Percentiles rank a stretch among this genome's conserved stretches.
Evolutionary conservation across 2,113 vertebrate species (phyloP).

Genomic region (Fulica atra): DNA sequence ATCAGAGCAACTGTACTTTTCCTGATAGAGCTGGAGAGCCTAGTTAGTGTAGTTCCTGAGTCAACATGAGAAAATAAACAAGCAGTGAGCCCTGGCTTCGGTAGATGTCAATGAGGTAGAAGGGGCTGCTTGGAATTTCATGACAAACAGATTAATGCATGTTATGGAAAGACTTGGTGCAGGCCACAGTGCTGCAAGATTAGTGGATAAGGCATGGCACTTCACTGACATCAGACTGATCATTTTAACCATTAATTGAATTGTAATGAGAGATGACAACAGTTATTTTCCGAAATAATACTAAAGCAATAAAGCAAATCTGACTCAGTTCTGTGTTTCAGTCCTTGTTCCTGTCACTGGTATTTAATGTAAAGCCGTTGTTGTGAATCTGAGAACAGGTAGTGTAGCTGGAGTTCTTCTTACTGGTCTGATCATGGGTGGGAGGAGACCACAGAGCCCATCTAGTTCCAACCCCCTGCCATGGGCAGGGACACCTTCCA

Average conservation of each 20-base stretch:
- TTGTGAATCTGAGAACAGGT: accelerated
- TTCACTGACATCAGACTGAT: not conserved
- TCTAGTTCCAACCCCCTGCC: not conserved
- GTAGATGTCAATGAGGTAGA: accelerated
- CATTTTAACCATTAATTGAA: not conserved
- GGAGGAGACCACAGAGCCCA: not conserved
- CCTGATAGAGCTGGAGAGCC: not conserved
- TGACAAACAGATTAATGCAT: accelerated
- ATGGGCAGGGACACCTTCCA: too few relatives aligned
- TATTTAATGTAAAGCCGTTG: not conserved
- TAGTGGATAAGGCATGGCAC: not conserved
- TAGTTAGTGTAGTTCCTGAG: not conserved
- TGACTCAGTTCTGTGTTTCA: not conserved
- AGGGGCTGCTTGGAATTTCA: not conserved
- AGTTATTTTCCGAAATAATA: not conserved
- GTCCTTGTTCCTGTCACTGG: not conserved
- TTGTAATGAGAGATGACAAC: not conserved
- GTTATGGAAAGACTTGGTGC: not conserved
- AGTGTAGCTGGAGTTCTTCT: not conserved
- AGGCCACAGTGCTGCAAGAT: not conserved
- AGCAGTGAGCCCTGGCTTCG: not conserved
- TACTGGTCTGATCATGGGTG: not conserved
- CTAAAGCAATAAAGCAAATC: not conserved
- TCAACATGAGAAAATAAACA: not conserved
- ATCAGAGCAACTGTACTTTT: not conserved